These are phyloP conservation scores for Amiota minor DNA, from an alignment of 2,888 invertebrate species.

Conservation along the genomic window DNA sequence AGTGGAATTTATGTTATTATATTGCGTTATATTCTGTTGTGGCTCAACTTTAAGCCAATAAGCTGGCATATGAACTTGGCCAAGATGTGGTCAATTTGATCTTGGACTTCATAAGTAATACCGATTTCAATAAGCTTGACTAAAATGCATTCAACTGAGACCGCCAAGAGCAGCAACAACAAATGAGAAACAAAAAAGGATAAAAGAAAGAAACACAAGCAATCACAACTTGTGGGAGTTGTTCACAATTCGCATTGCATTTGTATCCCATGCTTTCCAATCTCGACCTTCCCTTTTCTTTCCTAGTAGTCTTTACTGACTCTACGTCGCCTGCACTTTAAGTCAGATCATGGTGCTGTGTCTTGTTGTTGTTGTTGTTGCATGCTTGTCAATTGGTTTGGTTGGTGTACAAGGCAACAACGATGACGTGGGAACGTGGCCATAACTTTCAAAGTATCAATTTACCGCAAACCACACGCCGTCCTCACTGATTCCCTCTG, in stretches of 20 bases:
- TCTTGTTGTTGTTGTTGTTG: conserved; percentile 12
- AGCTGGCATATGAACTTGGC: conserved; percentile 46
- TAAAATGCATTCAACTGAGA: background rate
- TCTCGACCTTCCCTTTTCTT: background rate
- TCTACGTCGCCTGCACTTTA: background rate
- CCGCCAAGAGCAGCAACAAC: background rate
- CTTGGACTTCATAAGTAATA: background rate
- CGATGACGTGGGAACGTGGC: conserved; percentile 43
- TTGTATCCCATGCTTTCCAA: too few species aligned
- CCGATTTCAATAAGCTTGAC: conserved; percentile 22
- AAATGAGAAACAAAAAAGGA: background rate
- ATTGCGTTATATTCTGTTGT: background rate
- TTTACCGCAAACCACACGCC: conserved; percentile 39
- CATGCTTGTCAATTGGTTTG: background rate
- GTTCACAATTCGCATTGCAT: conserved; percentile 31
- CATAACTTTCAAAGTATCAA: conserved; percentile 40
- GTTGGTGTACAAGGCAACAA: background rate
- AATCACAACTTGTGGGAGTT: conserved; percentile 12
- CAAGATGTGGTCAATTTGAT: background rate
- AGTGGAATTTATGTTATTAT: conserved; percentile 45
- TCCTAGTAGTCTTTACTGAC: background rate
- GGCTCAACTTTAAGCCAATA: conserved; percentile 38
- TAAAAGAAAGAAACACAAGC: background rate
- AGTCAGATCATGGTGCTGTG: background rate
- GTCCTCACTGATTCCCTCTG: conserved; percentile 7